Conservation (phyloP, 2,797 vertebrate species). For the Buphagus erythrorhynchus region DNA sequence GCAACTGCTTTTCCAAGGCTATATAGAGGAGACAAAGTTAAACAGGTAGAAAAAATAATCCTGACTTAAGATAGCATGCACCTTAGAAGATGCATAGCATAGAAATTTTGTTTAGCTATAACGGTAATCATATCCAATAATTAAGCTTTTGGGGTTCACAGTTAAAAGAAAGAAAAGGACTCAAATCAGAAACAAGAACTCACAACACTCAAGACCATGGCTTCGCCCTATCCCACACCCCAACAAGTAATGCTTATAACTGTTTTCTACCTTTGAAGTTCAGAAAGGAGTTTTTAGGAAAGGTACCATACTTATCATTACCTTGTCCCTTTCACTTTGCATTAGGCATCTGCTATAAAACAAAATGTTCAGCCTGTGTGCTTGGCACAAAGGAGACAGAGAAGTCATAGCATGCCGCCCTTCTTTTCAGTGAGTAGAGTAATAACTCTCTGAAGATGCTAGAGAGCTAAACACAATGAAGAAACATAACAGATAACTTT, state of each 20-base stretch:
- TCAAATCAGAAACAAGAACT: neutral
- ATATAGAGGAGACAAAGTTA: neutral
- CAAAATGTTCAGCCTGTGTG: neutral
- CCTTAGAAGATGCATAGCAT: neutral
- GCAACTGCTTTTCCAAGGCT: neutral
- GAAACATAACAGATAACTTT: constrained; percentile 51
- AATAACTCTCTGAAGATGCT: constrained; percentile 29
- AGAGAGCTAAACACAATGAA: neutral
- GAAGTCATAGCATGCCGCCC: neutral
- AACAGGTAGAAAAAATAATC: neutral
- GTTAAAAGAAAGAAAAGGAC: neutral
- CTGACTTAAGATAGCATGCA: neutral
- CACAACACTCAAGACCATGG: neutral
- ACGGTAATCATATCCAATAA: neutral
- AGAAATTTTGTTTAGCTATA: neutral
- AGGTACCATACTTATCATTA: neutral
- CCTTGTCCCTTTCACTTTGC: neutral
- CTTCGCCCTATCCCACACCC: fast-evolving
- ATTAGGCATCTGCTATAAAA: neutral
- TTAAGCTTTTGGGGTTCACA: neutral
- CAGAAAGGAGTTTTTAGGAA: neutral
- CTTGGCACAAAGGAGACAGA: neutral
- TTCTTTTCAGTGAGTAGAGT: neutral
- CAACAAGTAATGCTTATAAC: neutral
- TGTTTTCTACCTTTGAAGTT: neutral